Evolutionary conservation across 2,113 vertebrate species (phyloP).

Genomic region (Opisthocomus hoazin): DNA sequence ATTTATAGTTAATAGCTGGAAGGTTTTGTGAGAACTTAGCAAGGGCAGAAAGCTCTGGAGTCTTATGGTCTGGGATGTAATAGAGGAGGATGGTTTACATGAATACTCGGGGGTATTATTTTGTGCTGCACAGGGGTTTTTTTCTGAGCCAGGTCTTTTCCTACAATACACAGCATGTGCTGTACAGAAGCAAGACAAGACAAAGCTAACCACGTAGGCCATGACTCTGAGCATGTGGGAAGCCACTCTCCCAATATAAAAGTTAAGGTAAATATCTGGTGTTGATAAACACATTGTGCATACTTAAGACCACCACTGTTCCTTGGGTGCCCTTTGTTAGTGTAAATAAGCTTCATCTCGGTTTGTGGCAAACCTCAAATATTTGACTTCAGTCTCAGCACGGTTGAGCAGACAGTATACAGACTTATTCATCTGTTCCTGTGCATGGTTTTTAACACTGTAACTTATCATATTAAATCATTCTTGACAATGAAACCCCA

Average conservation of each 20-base stretch:
- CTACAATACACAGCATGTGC: background rate
- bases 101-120: background rate
- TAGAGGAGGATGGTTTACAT: background rate
- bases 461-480: background rate
- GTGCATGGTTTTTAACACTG: background rate
- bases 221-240: background rate
- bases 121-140: background rate
- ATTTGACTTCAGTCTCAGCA: conserved; percentile 24
- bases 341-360: conserved; percentile 17
- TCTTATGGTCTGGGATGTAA: background rate
- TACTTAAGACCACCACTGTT: background rate
- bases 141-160: background rate
- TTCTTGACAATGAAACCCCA: background rate
- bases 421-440: background rate
- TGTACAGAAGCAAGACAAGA: conserved; percentile 7
- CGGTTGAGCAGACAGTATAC: background rate
- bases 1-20: background rate
- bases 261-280: conserved; percentile 40
- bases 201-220: conserved; percentile 41
- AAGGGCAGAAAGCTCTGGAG: conserved; percentile 3
- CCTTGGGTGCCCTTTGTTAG: conserved; percentile 7
- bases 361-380: conserved; percentile 64
- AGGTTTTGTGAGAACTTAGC: background rate
- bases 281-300: background rate
- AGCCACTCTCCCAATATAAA: conserved; percentile 1